Conservation (phyloP, 2,113 vertebrate species). For the Varanus komodoensis region DNA sequence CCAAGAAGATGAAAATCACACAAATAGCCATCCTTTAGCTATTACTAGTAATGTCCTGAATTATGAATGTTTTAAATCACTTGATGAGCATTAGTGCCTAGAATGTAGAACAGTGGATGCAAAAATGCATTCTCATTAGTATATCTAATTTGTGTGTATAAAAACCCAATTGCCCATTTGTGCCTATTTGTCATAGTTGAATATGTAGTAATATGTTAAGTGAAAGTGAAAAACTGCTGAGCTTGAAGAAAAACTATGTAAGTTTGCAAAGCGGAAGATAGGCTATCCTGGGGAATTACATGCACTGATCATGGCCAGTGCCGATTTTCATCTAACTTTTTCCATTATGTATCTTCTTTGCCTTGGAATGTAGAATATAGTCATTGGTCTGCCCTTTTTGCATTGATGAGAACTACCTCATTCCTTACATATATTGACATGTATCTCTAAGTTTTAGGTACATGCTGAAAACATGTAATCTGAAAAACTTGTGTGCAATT, state of each 20-base stretch:
- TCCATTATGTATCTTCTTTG: background rate
- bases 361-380: background rate
- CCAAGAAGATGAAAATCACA: constrained; percentile 13
- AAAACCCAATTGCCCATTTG: background rate
- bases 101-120: background rate
- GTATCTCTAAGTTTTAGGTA: background rate
- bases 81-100: constrained; percentile 16
- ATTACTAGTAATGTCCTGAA: background rate
- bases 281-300: background rate
- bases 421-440: background rate
- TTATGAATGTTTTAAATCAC: constrained; percentile 25
- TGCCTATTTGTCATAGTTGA: background rate
- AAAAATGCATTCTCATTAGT: constrained; percentile 5
- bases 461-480: background rate
- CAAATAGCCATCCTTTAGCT: background rate
- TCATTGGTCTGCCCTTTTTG: background rate
- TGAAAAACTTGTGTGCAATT: background rate
- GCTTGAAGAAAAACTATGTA: background rate
- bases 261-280: background rate
- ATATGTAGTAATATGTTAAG: background rate
- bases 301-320: too few species aligned
- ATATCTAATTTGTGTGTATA: constrained; percentile 8
- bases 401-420: background rate
- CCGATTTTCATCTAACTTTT: background rate
- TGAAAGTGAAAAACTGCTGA: constrained; percentile 13